A percentile compares a stretch with the other conserved stretches of the same genome.
phyloP scores from a whole-genome alignment of 2,113 vertebrate genomes.

The Proterorhinus semilunaris region DNA sequence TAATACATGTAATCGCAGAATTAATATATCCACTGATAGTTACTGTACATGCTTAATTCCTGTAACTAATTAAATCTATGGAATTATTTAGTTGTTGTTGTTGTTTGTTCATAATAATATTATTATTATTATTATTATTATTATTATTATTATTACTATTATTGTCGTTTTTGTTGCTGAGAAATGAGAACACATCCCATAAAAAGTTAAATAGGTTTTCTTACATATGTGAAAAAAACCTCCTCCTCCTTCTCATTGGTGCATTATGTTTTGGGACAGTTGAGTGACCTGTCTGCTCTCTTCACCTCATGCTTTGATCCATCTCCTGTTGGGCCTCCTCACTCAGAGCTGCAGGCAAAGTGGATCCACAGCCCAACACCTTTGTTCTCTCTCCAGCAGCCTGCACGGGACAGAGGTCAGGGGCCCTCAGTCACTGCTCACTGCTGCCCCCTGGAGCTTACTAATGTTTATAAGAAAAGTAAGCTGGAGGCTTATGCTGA shows the following conservation, averaged over 20 bases:
- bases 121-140: too few relatives aligned
- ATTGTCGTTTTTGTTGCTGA: too few relatives aligned
- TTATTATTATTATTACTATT: too few relatives aligned
- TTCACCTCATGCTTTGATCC: conserved; percentile 38
- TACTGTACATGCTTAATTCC: too few relatives aligned
- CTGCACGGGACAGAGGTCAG: conserved; percentile 60
- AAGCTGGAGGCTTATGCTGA: conserved; percentile 18
- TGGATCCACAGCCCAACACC: conserved; percentile 33
- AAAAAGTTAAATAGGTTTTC: too few relatives aligned
- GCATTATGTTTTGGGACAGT: not conserved
- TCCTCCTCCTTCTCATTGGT: not conserved
- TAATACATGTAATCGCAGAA: not conserved
- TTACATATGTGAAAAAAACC: too few relatives aligned
- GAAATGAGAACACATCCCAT: too few relatives aligned
- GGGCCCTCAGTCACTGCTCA: conserved; percentile 42
- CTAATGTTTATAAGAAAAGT: not conserved
- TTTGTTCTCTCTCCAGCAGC: conserved; percentile 52
- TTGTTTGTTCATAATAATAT: too few relatives aligned
- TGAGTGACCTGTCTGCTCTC: not conserved
- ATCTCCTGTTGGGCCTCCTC: conserved; percentile 21
- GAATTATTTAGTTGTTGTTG: too few relatives aligned
- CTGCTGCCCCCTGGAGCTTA: conserved; percentile 58
- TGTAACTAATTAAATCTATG: too few relatives aligned
- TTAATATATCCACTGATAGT: too few relatives aligned
- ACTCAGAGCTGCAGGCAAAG: conserved; percentile 47